phyloP scores from a whole-genome alignment of 2,113 vertebrate genomes.

The Saccopteryx bilineata region DNA sequence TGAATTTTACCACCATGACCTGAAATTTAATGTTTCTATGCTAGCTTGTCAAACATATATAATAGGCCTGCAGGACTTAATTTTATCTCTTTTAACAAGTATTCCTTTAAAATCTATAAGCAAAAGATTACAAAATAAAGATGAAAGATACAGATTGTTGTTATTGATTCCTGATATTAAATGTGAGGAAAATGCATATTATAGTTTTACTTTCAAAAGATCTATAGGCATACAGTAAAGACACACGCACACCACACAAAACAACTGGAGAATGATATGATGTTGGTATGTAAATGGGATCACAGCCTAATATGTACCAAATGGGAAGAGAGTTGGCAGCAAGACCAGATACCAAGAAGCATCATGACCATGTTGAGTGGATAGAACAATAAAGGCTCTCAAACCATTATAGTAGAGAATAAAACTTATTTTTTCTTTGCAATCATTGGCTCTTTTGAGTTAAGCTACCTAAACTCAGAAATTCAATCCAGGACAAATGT shows the following conservation, averaged over 20 bases:
- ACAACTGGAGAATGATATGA: background rate
- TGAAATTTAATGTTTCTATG: background rate
- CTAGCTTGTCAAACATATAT: background rate
- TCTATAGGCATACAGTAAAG: background rate
- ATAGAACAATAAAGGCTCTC: background rate
- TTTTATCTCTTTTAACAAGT: constrained; percentile 36
- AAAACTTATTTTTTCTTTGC: background rate
- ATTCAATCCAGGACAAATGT: background rate
- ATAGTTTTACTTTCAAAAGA: background rate
- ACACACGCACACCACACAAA: background rate
- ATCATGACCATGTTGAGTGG: accelerated
- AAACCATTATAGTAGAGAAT: background rate
- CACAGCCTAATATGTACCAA: background rate
- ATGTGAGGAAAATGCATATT: background rate
- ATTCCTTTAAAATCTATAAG: constrained; percentile 6
- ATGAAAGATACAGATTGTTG: background rate
- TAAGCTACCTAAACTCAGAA: background rate
- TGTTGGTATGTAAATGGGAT: background rate
- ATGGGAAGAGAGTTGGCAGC: no score
- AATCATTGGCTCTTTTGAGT: background rate
- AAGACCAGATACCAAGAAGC: background rate
- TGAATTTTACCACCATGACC: background rate
- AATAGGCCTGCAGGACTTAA: background rate
- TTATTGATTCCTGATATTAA: background rate
- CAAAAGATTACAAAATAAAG: background rate